Evolutionary conservation across 2,888 invertebrate genomes (phyloP).

Genomic region (Pristionchus mayeri): DNA sequence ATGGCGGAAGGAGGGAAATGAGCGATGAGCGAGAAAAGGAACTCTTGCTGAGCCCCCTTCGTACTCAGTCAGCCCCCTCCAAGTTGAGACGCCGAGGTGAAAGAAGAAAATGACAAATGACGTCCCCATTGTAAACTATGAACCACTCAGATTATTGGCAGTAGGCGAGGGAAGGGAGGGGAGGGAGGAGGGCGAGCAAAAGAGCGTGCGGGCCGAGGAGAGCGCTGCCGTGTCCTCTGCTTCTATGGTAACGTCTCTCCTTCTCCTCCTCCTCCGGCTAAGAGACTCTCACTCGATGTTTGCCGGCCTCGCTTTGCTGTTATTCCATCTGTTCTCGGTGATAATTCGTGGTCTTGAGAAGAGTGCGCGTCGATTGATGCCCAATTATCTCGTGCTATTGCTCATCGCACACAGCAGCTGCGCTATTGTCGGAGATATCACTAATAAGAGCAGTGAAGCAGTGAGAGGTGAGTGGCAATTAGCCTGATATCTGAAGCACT

Average conservation of each 20-base stretch:
- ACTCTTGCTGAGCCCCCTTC: not conserved
- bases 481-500: no score
- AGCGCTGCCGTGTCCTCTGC: constrained; percentile 1
- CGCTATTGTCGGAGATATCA: no score
- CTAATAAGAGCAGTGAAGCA: no score
- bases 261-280: no score
- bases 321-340: not conserved
- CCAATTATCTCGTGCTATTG: constrained; percentile 7
- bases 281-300: constrained; percentile 32
- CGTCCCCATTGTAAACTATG: constrained; percentile 45
- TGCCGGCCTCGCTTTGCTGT: not conserved
- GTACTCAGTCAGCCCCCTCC: not conserved
- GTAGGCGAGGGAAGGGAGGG: not conserved
- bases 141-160: constrained; percentile 35
- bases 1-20: not conserved
- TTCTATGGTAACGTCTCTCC: constrained; percentile 37
- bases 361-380: not conserved
- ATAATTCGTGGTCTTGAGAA: not conserved
- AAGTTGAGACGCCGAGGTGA: constrained; percentile 23
- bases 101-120: constrained; percentile 38
- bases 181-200: not conserved
- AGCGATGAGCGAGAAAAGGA: constrained; percentile 12
- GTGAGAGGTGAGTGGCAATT: no score
- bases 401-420: no score
- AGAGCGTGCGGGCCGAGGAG: constrained; percentile 24